Evolutionary conservation across 1,140 invertebrate genomes (phyloP).

Genomic region (Meloidogyne chitwoodi): DNA sequence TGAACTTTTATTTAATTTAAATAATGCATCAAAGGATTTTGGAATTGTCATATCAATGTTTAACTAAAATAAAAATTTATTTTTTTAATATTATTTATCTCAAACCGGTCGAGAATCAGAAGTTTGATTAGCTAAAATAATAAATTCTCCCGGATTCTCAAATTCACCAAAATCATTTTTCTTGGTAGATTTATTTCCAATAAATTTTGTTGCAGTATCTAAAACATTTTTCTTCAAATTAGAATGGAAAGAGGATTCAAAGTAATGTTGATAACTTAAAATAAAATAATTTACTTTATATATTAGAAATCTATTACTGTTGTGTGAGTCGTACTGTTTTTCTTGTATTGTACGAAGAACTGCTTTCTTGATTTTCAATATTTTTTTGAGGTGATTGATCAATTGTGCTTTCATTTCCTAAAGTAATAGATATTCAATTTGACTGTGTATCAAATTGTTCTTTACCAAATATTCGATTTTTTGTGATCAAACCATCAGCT

Average conservation of each 20-base stretch:
- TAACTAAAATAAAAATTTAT: neutral
- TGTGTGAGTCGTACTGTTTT: neutral
- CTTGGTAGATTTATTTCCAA: neutral
- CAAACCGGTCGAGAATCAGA: neutral
- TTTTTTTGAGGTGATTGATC: neutral
- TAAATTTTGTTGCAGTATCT: neutral
- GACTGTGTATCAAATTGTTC: neutral
- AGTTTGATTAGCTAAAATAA: neutral
- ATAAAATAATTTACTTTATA: neutral
- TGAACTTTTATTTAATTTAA: neutral
- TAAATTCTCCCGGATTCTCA: slow-evolving; percentile 6
- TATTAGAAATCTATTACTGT: neutral
- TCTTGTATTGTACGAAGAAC: neutral
- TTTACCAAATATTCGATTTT: neutral
- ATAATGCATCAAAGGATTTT: slow-evolving; percentile 8
- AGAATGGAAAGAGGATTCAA: slow-evolving; percentile 20
- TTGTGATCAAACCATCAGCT: slow-evolving; percentile 14
- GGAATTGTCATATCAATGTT: slow-evolving; percentile 4
- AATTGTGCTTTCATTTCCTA: neutral
- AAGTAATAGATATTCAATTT: neutral
- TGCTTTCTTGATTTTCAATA: neutral
- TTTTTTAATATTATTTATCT: neutral
- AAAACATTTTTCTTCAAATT: slow-evolving; percentile 10
- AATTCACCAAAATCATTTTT: slow-evolving; percentile 3
- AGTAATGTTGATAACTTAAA: slow-evolving; percentile 29